Evolutionary conservation across 2,797 vertebrate species (phyloP), one percentile per base, ranked within the genome.

Genomic region (Sebastes vulpes): DNA sequence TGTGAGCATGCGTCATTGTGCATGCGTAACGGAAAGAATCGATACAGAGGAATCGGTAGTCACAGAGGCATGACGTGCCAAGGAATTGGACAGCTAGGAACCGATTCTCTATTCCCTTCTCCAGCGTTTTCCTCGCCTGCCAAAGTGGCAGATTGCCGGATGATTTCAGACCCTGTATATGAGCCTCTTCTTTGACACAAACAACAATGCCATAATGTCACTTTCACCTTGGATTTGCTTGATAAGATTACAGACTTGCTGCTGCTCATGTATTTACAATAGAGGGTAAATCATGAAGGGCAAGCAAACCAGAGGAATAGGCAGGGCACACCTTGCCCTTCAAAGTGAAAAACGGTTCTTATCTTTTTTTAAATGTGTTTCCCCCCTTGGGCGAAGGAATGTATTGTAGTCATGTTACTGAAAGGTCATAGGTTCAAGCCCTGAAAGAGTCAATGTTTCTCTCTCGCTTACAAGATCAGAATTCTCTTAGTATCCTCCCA

Each of bases 291-390:
- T 31, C 32, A 16, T 20, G 14, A 31, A 28, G 65, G 42, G 31
- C 50, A 48, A 50, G 18, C 25, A 31, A 23, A 4, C n/a, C 5
- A 53, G 4, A 25, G 7, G 18, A 21, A 29, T 16, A 9, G 20
- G 28, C n/a, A 5, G 71, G 66, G 76, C 46, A 60, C 23, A 46
- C 3, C 12, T 20, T 32, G n/a, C 7, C 31, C 59, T 28, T 46
- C 32, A 65, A 9, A 29, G 25, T 29, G 64, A n/a, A 56, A 56
- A 65, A 65, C 5, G 3, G 2, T 26, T 21, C n/a, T 35, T 12
- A 7, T 68, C 5, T 31, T 29, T 61, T 79, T 82, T 72, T 75
- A 28, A 75, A 60, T 53, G 10, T 63, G 4, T 10, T 31, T 67
- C 21, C 64, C 77, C 48, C 32, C 1, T 52, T 42, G 10, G 66